Conservation (phyloP, 30 jellyfish, hydroid and myxozoan species). For the Catostylus mosaicus region DNA sequence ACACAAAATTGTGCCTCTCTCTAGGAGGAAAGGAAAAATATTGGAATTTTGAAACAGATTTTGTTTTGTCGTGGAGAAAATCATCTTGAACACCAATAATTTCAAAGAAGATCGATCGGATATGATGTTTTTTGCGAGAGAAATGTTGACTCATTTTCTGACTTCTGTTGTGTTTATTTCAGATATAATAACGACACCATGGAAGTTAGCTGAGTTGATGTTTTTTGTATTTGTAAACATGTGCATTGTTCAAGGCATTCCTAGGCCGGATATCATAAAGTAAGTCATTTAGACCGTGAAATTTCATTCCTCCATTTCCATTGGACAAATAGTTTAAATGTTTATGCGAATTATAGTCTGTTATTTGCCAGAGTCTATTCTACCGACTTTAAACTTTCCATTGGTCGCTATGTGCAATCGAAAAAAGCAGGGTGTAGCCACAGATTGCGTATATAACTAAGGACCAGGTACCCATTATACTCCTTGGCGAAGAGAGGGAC, state of each 20-base stretch:
- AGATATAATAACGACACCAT: slow-evolving; percentile 22
- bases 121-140: neutral
- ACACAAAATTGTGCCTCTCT: too few species aligned
- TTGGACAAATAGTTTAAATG: neutral
- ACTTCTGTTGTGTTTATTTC: neutral
- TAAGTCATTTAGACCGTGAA: neutral
- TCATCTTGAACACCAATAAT: neutral
- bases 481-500: too few species aligned
- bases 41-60: too few species aligned
- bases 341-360: too few species aligned
- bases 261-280: slow-evolving; percentile 13
- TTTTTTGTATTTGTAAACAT: slow-evolving; percentile 43
- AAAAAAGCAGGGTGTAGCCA: too few species aligned
- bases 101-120: neutral
- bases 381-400: neutral
- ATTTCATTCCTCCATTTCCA: too few species aligned
- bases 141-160: neutral
- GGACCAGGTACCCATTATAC: too few species aligned
- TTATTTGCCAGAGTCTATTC: neutral
- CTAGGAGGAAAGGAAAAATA: too few species aligned
- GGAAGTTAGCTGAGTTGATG: slow-evolving; percentile 56
- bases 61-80: too few species aligned
- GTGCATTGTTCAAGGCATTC: slow-evolving; percentile 49
- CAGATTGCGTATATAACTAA: too few species aligned
- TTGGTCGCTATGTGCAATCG: too few species aligned